phyloP scores from a whole-genome alignment of 2,888 invertebrate species.

The Volucella bombylans region DNA sequence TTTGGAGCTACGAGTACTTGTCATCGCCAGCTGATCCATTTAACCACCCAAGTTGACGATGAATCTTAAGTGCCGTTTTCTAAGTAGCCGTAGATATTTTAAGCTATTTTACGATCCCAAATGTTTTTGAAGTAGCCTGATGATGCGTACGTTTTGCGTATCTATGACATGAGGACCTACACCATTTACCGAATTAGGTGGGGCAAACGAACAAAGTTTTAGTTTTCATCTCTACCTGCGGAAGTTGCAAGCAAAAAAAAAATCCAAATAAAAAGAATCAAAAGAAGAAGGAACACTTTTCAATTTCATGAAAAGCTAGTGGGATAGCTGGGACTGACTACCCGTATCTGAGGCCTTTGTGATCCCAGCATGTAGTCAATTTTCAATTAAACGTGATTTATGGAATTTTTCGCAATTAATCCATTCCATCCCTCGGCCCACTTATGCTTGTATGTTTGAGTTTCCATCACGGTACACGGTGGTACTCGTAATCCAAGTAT shows the following conservation, averaged over 20 bases:
- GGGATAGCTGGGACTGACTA: not conserved
- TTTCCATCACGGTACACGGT: constrained; percentile 26
- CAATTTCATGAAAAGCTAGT: constrained; percentile 24
- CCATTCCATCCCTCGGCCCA: constrained; percentile 54
- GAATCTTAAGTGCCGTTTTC: constrained; percentile 38
- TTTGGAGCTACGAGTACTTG: constrained; percentile 32
- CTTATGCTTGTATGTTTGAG: constrained; percentile 21
- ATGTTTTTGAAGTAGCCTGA: constrained; percentile 26
- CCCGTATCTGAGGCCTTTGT: constrained; percentile 34
- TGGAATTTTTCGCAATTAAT: constrained; percentile 73
- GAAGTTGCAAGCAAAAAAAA: constrained; percentile 18
- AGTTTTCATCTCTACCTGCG: constrained; percentile 53
- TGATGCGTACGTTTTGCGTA: constrained; percentile 24
- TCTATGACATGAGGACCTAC: not conserved
- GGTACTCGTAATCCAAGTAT: not conserved
- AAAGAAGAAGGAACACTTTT: not conserved
- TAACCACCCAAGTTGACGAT: constrained; percentile 69
- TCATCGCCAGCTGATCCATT: constrained; percentile 64
- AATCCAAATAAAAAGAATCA: not conserved
- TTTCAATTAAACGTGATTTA: constrained; percentile 74
- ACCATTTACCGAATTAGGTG: too few species aligned
- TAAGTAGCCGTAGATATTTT: constrained; percentile 69
- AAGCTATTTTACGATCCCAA: constrained; percentile 51
- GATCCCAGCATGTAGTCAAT: constrained; percentile 68
- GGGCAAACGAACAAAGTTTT: not conserved